phyloP scores from a whole-genome alignment of 2,797 vertebrate species.

The Trachops cirrhosus region DNA sequence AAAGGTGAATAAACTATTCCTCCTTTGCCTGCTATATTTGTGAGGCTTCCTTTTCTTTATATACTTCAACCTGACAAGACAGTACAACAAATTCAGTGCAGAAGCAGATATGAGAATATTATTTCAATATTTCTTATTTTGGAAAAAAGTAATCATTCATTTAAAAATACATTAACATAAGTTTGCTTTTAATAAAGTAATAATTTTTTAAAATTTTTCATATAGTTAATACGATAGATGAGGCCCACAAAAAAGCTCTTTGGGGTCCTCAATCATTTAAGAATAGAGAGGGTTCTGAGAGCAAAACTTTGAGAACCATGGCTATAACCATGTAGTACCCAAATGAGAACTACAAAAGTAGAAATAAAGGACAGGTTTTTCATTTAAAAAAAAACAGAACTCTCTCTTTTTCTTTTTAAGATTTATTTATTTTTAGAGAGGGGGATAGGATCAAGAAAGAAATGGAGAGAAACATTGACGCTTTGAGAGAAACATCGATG shows the following conservation, averaged over 20 bases:
- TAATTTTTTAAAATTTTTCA: neutral
- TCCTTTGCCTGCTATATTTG: neutral
- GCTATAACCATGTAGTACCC: neutral
- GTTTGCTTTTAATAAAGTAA: neutral
- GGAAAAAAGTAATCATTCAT: neutral
- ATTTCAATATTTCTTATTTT: neutral
- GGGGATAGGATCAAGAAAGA: neutral
- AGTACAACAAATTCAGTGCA: neutral
- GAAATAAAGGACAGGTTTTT: neutral
- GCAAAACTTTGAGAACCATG: neutral
- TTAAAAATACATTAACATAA: neutral
- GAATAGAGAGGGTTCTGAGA: neutral
- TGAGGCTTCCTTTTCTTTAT: neutral
- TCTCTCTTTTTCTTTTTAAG: neutral
- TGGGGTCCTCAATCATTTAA: neutral
- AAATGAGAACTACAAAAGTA: neutral
- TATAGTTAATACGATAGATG: neutral
- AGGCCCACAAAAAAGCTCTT: neutral
- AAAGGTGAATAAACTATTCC: neutral
- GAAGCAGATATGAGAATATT: neutral
- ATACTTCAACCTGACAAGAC: neutral
- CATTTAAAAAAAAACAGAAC: slow-evolving; percentile 30
- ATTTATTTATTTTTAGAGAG: neutral
- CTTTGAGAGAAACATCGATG: neutral
- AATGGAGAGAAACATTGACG: neutral